A percentile compares a stretch with the other conserved stretches of the same genome.
These are phyloP conservation scores for Drosophila niveifrons DNA, from an alignment of 2,888 invertebrate genomes.

Conservation along the genomic window DNA sequence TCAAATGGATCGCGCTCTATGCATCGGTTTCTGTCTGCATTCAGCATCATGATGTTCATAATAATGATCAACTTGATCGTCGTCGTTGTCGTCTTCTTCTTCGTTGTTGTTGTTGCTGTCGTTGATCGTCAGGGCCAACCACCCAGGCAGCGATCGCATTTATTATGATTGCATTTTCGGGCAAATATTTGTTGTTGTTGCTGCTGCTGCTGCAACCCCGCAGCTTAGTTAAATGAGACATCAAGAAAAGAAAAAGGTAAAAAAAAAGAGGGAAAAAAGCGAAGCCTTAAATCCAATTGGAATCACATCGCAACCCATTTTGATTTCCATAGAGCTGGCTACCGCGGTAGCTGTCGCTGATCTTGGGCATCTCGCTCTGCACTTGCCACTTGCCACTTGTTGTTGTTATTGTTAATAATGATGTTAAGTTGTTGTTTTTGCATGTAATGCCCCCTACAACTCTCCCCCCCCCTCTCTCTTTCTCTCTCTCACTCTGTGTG, in stretches of 20 bases:
- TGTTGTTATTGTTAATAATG: slow-evolving; percentile 78
- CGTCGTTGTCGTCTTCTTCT: slow-evolving; percentile 19
- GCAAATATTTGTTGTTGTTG: slow-evolving; percentile 47
- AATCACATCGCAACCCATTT: slow-evolving; percentile 27
- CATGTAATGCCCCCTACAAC: slow-evolving; percentile 49
- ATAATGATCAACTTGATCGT: slow-evolving; percentile 32
- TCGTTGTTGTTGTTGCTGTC: background rate
- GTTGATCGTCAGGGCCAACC: slow-evolving; percentile 43
- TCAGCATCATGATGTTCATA: slow-evolving; percentile 10
- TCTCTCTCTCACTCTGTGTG: slow-evolving; percentile 22
- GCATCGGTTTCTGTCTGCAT: slow-evolving; percentile 11
- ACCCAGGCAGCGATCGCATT: slow-evolving; percentile 73
- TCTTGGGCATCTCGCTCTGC: slow-evolving; percentile 11
- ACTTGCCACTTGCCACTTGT: slow-evolving; percentile 53
- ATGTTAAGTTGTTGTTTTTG: slow-evolving; percentile 75
- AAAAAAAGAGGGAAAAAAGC: background rate
- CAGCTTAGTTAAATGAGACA: slow-evolving; percentile 81
- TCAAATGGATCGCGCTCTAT: slow-evolving; percentile 67
- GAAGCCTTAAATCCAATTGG: slow-evolving; percentile 27
- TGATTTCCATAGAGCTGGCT: slow-evolving; percentile 42
- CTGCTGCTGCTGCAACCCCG: slow-evolving; percentile 50
- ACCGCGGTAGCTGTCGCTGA: slow-evolving; percentile 50
- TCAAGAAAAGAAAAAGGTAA: slow-evolving; percentile 38
- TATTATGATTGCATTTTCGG: slow-evolving; percentile 79
- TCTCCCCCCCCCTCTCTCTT: background rate